Conservation (phyloP, 2,797 vertebrate genomes). For the Coluber constrictor region DNA sequence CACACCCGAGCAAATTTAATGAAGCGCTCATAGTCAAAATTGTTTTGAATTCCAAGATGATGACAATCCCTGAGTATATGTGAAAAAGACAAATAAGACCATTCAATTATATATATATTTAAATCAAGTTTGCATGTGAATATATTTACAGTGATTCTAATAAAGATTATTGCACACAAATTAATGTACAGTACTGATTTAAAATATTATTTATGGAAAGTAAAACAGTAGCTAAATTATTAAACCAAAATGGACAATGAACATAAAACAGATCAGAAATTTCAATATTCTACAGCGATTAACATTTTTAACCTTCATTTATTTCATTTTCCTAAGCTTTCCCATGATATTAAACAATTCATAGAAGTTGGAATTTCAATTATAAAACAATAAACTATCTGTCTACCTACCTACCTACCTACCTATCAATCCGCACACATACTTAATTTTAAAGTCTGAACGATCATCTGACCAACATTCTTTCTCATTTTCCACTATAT, state of each 20-base stretch:
- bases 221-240: background rate
- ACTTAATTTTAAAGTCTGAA: background rate
- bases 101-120: conserved; percentile 16
- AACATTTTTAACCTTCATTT: background rate
- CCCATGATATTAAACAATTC: background rate
- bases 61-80: conserved; percentile 84
- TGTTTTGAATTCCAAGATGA: conserved; percentile 93
- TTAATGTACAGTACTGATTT: background rate
- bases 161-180: background rate
- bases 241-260: background rate
- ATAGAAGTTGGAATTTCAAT: background rate
- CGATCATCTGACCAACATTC: background rate
- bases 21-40: conserved; percentile 88
- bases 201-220: background rate
- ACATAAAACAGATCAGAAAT: background rate
- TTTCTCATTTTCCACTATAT: background rate
- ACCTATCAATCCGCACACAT: too few relatives aligned
- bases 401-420: too few relatives aligned
- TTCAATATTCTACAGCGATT: background rate
- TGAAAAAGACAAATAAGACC: conserved; percentile 41
- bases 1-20: conserved; percentile 90
- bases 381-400: too few relatives aligned
- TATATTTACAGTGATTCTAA: background rate
- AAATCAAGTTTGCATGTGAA: background rate
- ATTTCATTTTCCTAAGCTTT: background rate